Conservation (phyloP, 2,888 invertebrate genomes). For the Pharmacophagus antenor region DNA sequence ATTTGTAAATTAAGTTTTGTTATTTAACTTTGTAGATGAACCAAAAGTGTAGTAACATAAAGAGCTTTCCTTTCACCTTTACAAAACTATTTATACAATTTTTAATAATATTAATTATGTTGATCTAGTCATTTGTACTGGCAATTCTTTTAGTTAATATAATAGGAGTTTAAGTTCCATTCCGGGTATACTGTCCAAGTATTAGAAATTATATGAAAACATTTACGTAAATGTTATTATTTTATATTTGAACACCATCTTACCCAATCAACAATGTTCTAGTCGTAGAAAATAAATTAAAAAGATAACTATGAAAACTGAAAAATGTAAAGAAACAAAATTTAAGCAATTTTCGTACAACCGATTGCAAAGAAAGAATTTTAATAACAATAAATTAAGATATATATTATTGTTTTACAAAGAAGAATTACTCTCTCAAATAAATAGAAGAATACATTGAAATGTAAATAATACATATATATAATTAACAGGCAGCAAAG, state of each 20-base stretch:
- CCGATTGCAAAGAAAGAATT: conserved; percentile 41
- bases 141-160: no score
- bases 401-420: neutral
- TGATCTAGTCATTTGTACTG: no score
- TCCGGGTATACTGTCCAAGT: neutral
- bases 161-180: no score
- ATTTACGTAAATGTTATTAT: no score
- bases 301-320: conserved; percentile 45
- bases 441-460: no score
- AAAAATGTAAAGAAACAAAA: conserved; percentile 51
- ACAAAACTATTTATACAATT: no score
- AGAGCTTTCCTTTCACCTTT: no score
- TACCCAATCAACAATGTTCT: conserved; percentile 11
- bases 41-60: neutral
- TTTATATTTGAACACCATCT: neutral
- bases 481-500: no score
- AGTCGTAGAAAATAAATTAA: conserved; percentile 8
- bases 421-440: no score
- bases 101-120: no score
- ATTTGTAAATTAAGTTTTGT: conserved; percentile 46
- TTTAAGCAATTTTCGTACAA: conserved; percentile 65
- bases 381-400: neutral
- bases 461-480: no score
- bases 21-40: conserved; percentile 40
- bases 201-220: no score